These are phyloP conservation scores for Heliothis virescens DNA, from an alignment of 1,140 invertebrate genomes.

Conservation along the genomic window DNA sequence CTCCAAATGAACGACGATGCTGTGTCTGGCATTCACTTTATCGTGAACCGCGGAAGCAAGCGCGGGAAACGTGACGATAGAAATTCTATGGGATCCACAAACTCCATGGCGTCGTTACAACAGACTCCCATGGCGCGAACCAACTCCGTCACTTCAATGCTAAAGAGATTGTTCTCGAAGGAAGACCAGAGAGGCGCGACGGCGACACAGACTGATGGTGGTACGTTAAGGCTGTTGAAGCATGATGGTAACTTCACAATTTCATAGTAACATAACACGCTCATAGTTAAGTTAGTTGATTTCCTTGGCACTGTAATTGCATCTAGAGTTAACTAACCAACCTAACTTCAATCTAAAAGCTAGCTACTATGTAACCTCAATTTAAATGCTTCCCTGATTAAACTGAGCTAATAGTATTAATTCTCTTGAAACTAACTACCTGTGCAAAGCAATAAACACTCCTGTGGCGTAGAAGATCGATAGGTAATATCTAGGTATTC, in stretches of 20 bases:
- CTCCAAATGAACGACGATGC: constrained; percentile 88
- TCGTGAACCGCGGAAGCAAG: constrained; percentile 86
- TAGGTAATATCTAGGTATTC: too few relatives aligned
- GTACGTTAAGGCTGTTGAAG: constrained; percentile 56
- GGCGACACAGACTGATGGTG: constrained; percentile 74
- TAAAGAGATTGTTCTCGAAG: constrained; percentile 91
- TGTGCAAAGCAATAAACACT: too few relatives aligned
- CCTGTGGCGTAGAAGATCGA: too few relatives aligned
- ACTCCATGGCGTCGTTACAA: constrained; percentile 84
- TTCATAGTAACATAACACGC: not conserved
- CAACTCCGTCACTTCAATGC: constrained; percentile 91
- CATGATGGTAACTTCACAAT: constrained; percentile 21
- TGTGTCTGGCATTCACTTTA: constrained; percentile 90
- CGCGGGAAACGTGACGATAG: constrained; percentile 78
- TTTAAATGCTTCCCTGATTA: too few relatives aligned
- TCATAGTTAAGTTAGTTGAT: not conserved
- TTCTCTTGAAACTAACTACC: too few relatives aligned
- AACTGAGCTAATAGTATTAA: too few relatives aligned
- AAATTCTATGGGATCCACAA: constrained; percentile 84
- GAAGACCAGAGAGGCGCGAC: constrained; percentile 86
- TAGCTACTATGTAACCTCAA: too few relatives aligned
- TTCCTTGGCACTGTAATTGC: not conserved
- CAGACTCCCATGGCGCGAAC: constrained; percentile 89
- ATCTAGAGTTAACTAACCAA: too few relatives aligned
- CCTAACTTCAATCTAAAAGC: too few relatives aligned